Evolutionary conservation across 1,140 invertebrate species (phyloP).

Genomic region (Chymomyza costata): DNA sequence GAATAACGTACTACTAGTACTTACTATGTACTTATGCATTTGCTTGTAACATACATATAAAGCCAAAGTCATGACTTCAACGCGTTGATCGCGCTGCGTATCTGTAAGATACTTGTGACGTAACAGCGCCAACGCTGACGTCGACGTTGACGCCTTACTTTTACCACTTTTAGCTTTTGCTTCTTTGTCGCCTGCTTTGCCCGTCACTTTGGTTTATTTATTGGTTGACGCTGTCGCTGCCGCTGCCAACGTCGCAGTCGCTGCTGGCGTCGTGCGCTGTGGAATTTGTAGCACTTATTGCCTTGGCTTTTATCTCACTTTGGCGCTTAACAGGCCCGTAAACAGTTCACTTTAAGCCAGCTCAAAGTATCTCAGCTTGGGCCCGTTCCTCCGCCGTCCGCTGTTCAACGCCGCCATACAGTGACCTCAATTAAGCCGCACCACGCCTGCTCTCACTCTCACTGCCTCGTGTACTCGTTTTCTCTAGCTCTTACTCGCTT

Average conservation of each 20-base stretch:
- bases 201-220: slow-evolving; percentile 31
- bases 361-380: slow-evolving; percentile 20
- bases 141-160: slow-evolving; percentile 28
- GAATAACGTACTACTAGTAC: no score
- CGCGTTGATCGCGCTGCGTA: slow-evolving; percentile 28
- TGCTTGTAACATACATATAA: no score
- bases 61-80: no score
- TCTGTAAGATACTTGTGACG: slow-evolving; percentile 44
- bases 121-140: slow-evolving; percentile 16
- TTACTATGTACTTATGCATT: no score
- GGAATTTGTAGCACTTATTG: slow-evolving; percentile 36
- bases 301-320: neutral
- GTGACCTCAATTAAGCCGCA: no score
- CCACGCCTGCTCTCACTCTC: no score
- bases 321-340: slow-evolving; percentile 10
- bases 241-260: slow-evolving; percentile 21
- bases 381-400: no score
- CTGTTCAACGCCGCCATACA: no score
- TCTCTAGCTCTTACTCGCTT: no score
- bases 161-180: slow-evolving; percentile 19
- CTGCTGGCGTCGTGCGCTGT: slow-evolving; percentile 5
- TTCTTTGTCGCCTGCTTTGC: slow-evolving; percentile 6
- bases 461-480: no score
- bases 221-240: slow-evolving; percentile 37
- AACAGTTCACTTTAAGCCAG: slow-evolving; percentile 27